Base-by-base conservation (phyloP, 2,797 vertebrate species). In the Chaetodon trifasciatus region DNA sequence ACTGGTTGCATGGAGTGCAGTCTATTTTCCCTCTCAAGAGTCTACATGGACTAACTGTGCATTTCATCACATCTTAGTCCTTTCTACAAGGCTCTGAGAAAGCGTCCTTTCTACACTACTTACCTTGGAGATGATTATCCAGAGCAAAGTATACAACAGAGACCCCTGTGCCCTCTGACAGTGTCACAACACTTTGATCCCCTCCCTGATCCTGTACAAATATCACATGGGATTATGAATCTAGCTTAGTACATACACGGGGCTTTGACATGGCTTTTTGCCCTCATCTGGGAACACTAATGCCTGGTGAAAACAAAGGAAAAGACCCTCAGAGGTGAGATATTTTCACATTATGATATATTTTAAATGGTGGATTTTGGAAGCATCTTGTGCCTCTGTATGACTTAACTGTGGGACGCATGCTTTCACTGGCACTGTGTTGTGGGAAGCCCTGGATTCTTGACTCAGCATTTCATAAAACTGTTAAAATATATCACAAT, bases 91-190 rank as follows among this genome's bases (percentile, higher is more conserved):
- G 42, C 46, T 78, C 60, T 21, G 65, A 78, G 66, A 85, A 90
- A 74, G 47, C 40, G 50, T 58, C 84, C 84, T 56, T 69, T 85
- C 87, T 86, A 81, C 70, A 60, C 80, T 64, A 62, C 70, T 80
- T 79, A 86, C 88, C 89, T 91, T 83, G 73, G 70, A 89, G 83
- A 91, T 92, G 92, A 94, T 94, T 94, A 95, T 93, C 91, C 80
- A 62, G 78, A 90, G 91, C 82, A 90, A 93, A 90, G 85, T 85
- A 90, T 88, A 84, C 69, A 90, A 81, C 70, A 47, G 83, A 87
- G 80, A 66, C 79, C 77, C 78, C 77, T 21, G 2, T 72, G 67
- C 84, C 83, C 81, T 86, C 83, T 80, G 83, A 85, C 83, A 84
- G 70, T 40, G 4, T 88, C 87, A 85, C 86, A 83, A 80, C 83